Conservation (phyloP, 2,888 invertebrate genomes). For the Torymus tubicola region DNA sequence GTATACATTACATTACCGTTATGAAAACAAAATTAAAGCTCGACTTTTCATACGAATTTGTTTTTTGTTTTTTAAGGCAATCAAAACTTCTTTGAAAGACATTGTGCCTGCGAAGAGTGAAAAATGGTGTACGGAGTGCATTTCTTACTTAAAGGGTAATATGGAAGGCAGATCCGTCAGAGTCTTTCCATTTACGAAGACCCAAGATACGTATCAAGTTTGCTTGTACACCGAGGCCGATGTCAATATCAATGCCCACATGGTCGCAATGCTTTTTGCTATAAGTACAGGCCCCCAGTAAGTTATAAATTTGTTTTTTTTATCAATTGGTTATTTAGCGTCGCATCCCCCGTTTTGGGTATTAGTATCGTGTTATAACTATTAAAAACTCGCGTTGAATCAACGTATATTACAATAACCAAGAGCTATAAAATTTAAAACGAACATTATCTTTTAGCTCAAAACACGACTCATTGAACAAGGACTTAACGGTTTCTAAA, state of each 20-base stretch:
- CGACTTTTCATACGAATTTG: slow-evolving; percentile 5
- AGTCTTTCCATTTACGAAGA: slow-evolving; percentile 72
- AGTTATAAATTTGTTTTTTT: slow-evolving; percentile 60
- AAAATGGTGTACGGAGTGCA: slow-evolving; percentile 73
- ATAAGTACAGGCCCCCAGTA: slow-evolving; percentile 78
- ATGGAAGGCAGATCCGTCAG: slow-evolving; percentile 69
- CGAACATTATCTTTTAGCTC: slow-evolving; percentile 14
- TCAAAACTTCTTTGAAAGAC: slow-evolving; percentile 66
- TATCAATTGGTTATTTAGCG: too few species aligned
- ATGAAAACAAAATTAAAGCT: neutral
- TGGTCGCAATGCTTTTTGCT: slow-evolving; percentile 78
- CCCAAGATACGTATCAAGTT: slow-evolving; percentile 61
- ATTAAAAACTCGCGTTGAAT: too few species aligned
- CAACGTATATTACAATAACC: too few species aligned
- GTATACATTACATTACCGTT: slow-evolving; percentile 73
- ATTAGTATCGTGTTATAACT: too few species aligned
- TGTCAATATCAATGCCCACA: slow-evolving; percentile 78
- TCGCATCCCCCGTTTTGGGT: too few species aligned
- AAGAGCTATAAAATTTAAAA: too few species aligned
- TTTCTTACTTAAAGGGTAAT: slow-evolving; percentile 72
- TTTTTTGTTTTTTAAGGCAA: slow-evolving; percentile 65
- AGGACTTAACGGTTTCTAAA: slow-evolving; percentile 2
- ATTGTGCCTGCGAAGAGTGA: slow-evolving; percentile 74
- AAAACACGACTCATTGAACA: slow-evolving; percentile 24
- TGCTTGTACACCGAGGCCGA: slow-evolving; percentile 68